Base-by-base conservation (phyloP, 2,113 vertebrate species). In the Saccopteryx bilineata region DNA sequence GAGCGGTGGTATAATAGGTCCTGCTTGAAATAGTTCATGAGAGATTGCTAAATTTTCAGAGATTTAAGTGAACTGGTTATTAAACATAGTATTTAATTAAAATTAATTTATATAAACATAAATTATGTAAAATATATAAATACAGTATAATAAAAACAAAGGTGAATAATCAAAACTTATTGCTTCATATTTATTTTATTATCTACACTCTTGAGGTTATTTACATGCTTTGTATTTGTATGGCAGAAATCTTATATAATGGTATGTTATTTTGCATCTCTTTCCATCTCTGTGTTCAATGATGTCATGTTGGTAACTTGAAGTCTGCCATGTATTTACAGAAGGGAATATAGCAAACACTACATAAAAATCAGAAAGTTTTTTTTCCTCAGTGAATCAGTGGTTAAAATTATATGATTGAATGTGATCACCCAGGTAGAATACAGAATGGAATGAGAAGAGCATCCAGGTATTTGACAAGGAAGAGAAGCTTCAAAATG, bases 341-440 rank as follows among this genome's bases (percentile, higher is more conserved):
- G 52, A 87, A 93, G 48, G 65, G 54, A 72, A 54, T 87, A 63
- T 63, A 50, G 13, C 56, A 88, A 93, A 63, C 7, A 65, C 66
- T 88, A 81, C 10, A 81, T 80, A 48, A 13, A 60, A 88, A 81
- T 72, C 58, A 87, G 56, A 18, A 87, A 72, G 50, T 56, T 48
- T 60, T 68, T 66, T 75, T 46, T 58, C 50, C 61, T 90, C 72
- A 88, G 71, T 72, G 31, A 95, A 6, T 61, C 21, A 39, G 8
- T 69, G 26, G 28, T 89, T 94, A 82, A 96, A 93, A 83, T 39
- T 56, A 79, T 60, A 52, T 83, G 31, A 93, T 79, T 74, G 46
- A 39, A 89, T 94, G 31, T 65, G n/a, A 63, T 85, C 39, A 61
- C 21, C 10, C 26, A 85, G 17, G n/a, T 85, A 75, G 52, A 66